Evolutionary conservation across 2,113 vertebrate genomes (phyloP).

Genomic region (Hemiscyllium ocellatum): DNA sequence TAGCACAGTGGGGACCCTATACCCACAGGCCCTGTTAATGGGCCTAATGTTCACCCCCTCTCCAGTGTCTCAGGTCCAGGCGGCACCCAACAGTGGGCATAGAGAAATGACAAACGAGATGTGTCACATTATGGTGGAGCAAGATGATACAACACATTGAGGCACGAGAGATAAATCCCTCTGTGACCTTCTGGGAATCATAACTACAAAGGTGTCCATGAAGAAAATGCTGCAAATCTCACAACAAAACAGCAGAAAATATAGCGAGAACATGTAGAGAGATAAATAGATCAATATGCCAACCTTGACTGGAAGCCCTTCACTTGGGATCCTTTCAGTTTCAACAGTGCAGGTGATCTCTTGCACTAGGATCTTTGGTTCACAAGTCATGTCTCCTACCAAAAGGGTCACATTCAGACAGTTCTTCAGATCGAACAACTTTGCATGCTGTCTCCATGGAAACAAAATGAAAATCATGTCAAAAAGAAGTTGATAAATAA

Average conservation of each 20-base stretch:
- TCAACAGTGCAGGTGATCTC: slow-evolving; percentile 80
- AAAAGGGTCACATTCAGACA: slow-evolving; percentile 82
- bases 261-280: not conserved
- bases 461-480: not conserved
- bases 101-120: not conserved
- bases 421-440: slow-evolving; percentile 63
- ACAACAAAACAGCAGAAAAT: not conserved
- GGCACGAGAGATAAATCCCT: not conserved
- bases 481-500: not conserved
- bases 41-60: too few relatives aligned
- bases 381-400: slow-evolving; percentile 69
- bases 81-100: not conserved
- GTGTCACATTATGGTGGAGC: too few relatives aligned
- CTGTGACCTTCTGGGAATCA: not conserved
- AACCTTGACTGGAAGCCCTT: slow-evolving; percentile 70
- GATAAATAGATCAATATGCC: not conserved
- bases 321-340: slow-evolving; percentile 57
- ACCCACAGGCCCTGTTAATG: too few relatives aligned
- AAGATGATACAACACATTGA: not conserved
- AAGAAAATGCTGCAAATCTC: not conserved
- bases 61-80: too few relatives aligned
- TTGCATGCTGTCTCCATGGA: slow-evolving; percentile 62
- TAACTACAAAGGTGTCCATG: not conserved
- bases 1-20: too few relatives aligned
- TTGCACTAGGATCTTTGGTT: slow-evolving; percentile 70